Conservation (phyloP, 2,113 vertebrate genomes). For the Tympanuchus pallidicinctus region DNA sequence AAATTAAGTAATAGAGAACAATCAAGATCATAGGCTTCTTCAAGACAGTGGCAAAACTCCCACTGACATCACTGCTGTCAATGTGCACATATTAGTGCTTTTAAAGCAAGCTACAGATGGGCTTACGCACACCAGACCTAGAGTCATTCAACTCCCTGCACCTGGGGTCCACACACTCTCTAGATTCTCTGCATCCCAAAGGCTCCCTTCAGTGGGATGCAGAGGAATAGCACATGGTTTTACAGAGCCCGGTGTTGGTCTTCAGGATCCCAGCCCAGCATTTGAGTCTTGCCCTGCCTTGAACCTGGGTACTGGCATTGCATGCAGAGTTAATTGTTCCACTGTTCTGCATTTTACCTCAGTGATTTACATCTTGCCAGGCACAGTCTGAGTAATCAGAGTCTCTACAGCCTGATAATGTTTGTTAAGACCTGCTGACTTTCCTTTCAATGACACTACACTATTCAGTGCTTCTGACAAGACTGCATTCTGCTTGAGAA, state of each 20-base stretch:
- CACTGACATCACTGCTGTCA: background rate
- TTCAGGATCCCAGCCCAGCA: background rate
- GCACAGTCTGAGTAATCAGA: background rate
- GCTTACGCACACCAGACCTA: background rate
- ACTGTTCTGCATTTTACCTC: background rate
- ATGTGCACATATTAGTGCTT: background rate
- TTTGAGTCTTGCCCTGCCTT: background rate
- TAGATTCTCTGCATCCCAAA: background rate
- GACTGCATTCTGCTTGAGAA: background rate
- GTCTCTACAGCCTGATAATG: background rate
- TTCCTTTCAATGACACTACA: background rate
- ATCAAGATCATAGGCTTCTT: background rate
- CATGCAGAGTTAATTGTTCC: background rate
- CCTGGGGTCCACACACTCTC: accelerated
- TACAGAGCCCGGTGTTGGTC: background rate
- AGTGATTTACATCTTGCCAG: constrained; percentile 14
- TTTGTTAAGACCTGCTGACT: constrained; percentile 33
- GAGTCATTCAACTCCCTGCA: accelerated
- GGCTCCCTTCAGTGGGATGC: background rate
- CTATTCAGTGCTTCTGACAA: background rate
- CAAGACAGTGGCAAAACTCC: background rate
- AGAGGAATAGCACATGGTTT: background rate
- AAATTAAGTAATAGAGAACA: background rate
- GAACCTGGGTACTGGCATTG: background rate
- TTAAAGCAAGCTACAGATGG: background rate